A percentile compares a stretch with the other conserved stretches of the same genome.
Conservation (phyloP, 2,797 vertebrate species). For the Phrynocephalus vlangalii region DNA sequence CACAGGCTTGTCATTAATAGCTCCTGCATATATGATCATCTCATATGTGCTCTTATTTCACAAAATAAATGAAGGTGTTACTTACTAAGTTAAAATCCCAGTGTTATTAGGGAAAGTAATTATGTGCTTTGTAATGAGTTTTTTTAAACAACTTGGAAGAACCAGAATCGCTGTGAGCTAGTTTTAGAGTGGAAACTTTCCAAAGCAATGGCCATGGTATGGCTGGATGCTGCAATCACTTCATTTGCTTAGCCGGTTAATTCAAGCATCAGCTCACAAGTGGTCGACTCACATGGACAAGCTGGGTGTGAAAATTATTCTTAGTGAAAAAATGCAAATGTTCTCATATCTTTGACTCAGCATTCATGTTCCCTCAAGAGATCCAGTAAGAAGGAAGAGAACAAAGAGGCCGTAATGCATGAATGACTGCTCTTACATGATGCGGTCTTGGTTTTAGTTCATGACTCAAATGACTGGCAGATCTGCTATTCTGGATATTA, state of each 20-base stretch:
- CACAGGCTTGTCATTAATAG: no score
- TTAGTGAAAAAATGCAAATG: slow-evolving; percentile 66
- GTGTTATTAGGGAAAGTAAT: neutral
- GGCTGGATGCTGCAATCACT: slow-evolving; percentile 14
- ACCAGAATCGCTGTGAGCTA: neutral
- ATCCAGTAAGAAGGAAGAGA: slow-evolving; percentile 45
- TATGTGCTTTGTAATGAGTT: neutral
- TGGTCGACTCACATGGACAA: slow-evolving; percentile 49
- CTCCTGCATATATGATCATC: no score
- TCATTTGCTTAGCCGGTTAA: slow-evolving; percentile 65
- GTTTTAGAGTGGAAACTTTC: slow-evolving; percentile 36
- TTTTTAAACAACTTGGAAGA: slow-evolving; percentile 22
- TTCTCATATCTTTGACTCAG: slow-evolving; percentile 56
- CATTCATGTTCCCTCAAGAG: slow-evolving; percentile 14
- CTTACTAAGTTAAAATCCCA: neutral
- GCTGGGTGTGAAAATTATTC: slow-evolving; percentile 50
- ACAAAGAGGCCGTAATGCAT: slow-evolving; percentile 26
- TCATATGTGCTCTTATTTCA: neutral
- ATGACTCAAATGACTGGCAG: neutral
- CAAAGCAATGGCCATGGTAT: slow-evolving; percentile 20
- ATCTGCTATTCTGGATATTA: slow-evolving; percentile 29
- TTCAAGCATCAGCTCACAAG: slow-evolving; percentile 52
- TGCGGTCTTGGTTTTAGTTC: slow-evolving; percentile 39
- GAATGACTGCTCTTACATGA: slow-evolving; percentile 29
- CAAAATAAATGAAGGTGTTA: neutral